These are phyloP conservation scores for Iguana delicatissima DNA, from an alignment of 2,797 vertebrate species.

Conservation along the genomic window DNA sequence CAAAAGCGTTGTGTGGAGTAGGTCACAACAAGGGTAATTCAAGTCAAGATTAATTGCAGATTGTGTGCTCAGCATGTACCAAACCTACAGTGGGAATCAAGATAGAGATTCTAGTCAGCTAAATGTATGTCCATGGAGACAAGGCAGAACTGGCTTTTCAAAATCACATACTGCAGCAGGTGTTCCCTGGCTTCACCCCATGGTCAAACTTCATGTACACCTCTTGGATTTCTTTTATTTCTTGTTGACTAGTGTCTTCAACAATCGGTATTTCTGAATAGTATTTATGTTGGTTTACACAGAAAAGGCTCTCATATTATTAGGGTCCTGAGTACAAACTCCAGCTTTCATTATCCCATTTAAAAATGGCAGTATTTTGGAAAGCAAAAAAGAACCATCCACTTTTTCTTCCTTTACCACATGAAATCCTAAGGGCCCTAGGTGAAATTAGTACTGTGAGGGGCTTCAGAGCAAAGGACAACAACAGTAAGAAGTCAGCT, in stretches of 20 bases:
- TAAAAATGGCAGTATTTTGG: neutral
- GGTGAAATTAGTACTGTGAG: neutral
- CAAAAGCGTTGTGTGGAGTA: neutral
- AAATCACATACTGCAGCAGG: neutral
- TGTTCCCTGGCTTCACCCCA: constrained; percentile 7
- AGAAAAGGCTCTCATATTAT: neutral
- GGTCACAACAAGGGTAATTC: neutral
- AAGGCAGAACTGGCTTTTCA: neutral
- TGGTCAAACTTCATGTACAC: neutral
- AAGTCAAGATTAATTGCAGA: neutral
- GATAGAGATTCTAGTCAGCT: neutral
- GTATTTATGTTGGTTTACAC: neutral
- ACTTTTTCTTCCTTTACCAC: neutral
- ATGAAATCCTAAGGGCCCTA: neutral
- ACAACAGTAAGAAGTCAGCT: neutral
- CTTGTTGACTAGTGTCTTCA: neutral
- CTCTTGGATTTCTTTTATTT: neutral
- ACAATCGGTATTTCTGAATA: neutral
- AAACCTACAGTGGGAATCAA: neutral
- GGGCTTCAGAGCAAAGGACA: neutral
- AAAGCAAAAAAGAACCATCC: neutral
- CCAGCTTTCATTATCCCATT: neutral
- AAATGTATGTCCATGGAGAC: neutral
- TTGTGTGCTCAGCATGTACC: neutral
- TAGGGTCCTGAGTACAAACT: neutral